These are phyloP conservation scores for Pararge aegeria DNA, from an alignment of 1,140 invertebrate species.

Conservation along the genomic window DNA sequence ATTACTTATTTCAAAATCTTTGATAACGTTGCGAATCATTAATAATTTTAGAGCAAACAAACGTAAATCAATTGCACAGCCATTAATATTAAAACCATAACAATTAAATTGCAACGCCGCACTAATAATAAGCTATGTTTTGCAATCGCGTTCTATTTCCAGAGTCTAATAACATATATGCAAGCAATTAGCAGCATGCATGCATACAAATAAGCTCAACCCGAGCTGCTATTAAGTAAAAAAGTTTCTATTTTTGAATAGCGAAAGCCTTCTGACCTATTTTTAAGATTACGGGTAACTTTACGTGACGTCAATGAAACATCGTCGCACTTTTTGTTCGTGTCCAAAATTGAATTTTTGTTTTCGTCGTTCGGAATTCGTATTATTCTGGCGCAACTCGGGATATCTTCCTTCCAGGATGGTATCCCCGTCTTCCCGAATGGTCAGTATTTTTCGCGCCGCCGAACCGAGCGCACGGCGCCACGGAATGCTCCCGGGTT, in stretches of 20 bases:
- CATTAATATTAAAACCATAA: neutral
- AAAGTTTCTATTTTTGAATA: constrained; percentile 9
- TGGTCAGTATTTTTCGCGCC: constrained; percentile 30
- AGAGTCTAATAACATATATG: neutral
- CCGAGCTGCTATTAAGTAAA: constrained; percentile 4
- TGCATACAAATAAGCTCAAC: constrained; percentile 7
- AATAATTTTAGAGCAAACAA: no score
- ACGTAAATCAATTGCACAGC: neutral
- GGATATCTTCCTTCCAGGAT: constrained; percentile 11
- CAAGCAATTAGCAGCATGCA: constrained; percentile 8
- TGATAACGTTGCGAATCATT: no score
- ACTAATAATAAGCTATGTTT: neutral
- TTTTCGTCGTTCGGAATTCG: neutral
- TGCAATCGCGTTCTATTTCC: neutral
- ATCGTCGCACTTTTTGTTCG: no score
- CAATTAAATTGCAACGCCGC: neutral
- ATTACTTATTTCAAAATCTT: no score
- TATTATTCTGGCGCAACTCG: neutral
- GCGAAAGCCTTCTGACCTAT: constrained; percentile 8
- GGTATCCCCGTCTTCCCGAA: constrained; percentile 25
- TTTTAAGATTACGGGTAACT: neutral
- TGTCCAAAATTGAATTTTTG: neutral
- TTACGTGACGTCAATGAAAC: neutral
- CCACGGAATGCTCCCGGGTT: constrained; percentile 4
- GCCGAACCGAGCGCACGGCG: constrained; percentile 24